These are phyloP conservation scores for Pollimyrus isidori DNA, from an alignment of 2,113 vertebrate genomes.

Conservation along the genomic window DNA sequence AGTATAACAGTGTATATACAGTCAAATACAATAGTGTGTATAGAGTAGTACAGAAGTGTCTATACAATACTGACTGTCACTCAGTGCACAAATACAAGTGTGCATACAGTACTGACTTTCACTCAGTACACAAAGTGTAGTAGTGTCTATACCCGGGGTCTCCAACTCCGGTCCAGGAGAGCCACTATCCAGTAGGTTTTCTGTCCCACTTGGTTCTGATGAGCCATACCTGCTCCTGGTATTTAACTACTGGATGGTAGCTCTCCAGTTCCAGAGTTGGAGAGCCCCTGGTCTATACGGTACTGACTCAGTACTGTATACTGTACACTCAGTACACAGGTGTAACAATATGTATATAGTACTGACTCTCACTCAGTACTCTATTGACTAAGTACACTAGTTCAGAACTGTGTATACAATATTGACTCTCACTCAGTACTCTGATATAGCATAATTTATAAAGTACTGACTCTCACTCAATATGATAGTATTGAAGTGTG, in stretches of 20 bases:
- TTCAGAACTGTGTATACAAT: slow-evolving; percentile 40
- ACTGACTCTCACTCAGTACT: slow-evolving; percentile 10
- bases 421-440: slow-evolving; percentile 19
- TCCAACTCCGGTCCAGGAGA: too few species aligned
- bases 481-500: neutral
- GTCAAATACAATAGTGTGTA: slow-evolving; percentile 29
- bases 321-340: neutral
- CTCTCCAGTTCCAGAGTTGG: too few species aligned
- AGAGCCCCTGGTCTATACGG: neutral
- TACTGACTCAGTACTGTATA: neutral
- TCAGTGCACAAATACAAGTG: neutral
- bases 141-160: neutral
- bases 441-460: slow-evolving; percentile 19
- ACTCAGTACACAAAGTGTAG: neutral
- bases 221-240: too few species aligned
- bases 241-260: too few species aligned
- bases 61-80: neutral
- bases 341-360: neutral
- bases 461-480: neutral
- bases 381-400: slow-evolving; percentile 24
- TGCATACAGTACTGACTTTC: neutral
- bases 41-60: slow-evolving; percentile 31
- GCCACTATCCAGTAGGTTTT: too few species aligned
- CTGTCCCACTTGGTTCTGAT: too few species aligned
- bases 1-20: neutral